These are phyloP conservation scores for Cisticola juncidis DNA, from an alignment of 2,113 vertebrate genomes.

Conservation along the genomic window DNA sequence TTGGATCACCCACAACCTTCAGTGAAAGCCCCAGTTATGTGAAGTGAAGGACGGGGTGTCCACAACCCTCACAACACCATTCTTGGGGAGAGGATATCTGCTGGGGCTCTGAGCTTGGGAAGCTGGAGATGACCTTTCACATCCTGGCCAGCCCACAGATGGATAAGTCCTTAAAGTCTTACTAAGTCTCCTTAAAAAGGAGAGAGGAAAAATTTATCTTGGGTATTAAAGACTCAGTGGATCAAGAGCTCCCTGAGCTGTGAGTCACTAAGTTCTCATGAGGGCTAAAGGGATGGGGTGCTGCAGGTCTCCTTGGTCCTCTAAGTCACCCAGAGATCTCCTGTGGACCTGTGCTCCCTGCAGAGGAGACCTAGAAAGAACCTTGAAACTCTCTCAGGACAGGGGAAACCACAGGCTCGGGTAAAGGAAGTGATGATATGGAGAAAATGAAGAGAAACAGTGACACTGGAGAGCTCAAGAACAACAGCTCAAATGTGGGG, in stretches of 20 bases:
- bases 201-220: neutral
- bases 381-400: neutral
- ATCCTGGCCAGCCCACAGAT: neutral
- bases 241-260: neutral
- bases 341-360: neutral
- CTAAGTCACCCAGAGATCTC: neutral
- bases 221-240: neutral
- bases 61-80: no score
- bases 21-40: neutral
- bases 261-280: neutral
- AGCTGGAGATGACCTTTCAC: neutral
- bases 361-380: neutral
- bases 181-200: neutral
- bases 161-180: neutral
- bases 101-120: neutral
- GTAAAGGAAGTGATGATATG: neutral
- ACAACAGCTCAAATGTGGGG: neutral
- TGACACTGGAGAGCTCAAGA: neutral
- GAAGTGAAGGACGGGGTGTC: neutral
- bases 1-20: neutral
- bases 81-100: neutral
- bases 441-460: neutral
- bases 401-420: neutral
- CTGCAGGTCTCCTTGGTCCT: neutral
- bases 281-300: neutral